Evolutionary conservation across 2,888 invertebrate species (phyloP), one percentile per base, ranked within the genome.

Genomic region (Lycophotia porphyrea): DNA sequence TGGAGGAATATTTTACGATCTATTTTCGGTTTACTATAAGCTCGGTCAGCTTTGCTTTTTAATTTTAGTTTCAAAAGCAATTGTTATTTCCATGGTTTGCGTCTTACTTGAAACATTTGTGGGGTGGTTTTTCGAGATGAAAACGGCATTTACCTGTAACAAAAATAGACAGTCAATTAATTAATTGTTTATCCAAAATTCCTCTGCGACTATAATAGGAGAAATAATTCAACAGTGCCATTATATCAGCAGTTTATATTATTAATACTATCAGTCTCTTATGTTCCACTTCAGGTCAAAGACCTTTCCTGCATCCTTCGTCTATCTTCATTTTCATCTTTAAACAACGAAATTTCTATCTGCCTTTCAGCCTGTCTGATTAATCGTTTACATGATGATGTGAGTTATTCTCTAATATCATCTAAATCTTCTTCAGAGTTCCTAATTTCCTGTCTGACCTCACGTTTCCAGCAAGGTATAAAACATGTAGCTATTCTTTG

Each of bases 131-230:
- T 52, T 31, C 8, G 2, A 52, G 15, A 69, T 2, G 24, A 34
- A 36, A 61, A 55, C 44, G 13, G 21, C 21, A 21, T 18, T 66
- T 82, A 82, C 82, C 82, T 82, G 84, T 24, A 84, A 82, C 72
- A 81, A 76, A 72, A 69, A 8, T 3, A 47, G 63, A 73, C 1
- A 58, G 1, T 34, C 18, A 61, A 49, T 65, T 8, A 71, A 27
- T 55, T 36, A 8, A 13, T 24, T 18, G 8, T 39, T 36, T 8
- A 11, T n/a, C 11, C 0, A 42, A 60, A 31, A 60, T 21, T 21
- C 9, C 0, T 8, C 58, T 34, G 9, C 4, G 1, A 21, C 5
- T 11, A 21, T n/a, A 34, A 24, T 60, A 34, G 1, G 8, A 60
- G 0, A 60, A 11, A 11, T 0, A 21, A 60, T 60, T 60, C 5